These are phyloP conservation scores for Diadegma fenestrale DNA, from an alignment of 2,888 invertebrate species.

Conservation along the genomic window DNA sequence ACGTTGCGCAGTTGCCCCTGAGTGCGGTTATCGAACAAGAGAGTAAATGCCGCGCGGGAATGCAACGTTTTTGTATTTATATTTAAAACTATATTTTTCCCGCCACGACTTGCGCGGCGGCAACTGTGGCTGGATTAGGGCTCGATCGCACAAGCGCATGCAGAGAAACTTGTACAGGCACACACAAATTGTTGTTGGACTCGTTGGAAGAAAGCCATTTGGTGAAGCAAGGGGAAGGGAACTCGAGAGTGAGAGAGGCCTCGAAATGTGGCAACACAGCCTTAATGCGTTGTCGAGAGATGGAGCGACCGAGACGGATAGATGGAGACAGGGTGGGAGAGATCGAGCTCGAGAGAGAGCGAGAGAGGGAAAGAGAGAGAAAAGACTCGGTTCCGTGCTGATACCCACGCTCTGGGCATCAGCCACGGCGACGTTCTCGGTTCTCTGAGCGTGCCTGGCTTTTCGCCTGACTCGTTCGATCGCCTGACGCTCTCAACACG, in stretches of 20 bases:
- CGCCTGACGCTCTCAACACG: conserved; percentile 56
- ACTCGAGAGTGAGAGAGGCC: conserved; percentile 72
- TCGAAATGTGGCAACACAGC: conserved; percentile 84
- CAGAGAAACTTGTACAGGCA: conserved; percentile 67
- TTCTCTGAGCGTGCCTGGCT: conserved; percentile 60
- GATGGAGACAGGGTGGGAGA: conserved; percentile 79
- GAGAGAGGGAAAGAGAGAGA: not conserved
- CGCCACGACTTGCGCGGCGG: conserved; percentile 80
- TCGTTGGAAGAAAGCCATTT: conserved; percentile 44
- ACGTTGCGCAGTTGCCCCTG: too few relatives aligned
- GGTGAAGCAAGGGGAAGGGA: conserved; percentile 55
- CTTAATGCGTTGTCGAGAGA: conserved; percentile 77
- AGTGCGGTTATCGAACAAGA: too few relatives aligned
- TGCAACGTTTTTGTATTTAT: not conserved
- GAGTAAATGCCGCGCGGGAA: too few relatives aligned
- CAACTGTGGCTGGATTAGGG: conserved; percentile 71
- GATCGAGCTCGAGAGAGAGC: conserved; percentile 68
- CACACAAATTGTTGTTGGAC: conserved; percentile 26
- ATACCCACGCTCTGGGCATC: conserved; percentile 85
- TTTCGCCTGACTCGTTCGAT: conserved; percentile 61
- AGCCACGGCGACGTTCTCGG: conserved; percentile 67
- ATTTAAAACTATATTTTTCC: conserved; percentile 83
- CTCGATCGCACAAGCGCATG: conserved; percentile 62
- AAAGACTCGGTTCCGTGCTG: conserved; percentile 84
- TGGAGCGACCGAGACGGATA: conserved; percentile 25